Conservation (phyloP, 2,797 vertebrate genomes). For the Atherinosoma microstoma region DNA sequence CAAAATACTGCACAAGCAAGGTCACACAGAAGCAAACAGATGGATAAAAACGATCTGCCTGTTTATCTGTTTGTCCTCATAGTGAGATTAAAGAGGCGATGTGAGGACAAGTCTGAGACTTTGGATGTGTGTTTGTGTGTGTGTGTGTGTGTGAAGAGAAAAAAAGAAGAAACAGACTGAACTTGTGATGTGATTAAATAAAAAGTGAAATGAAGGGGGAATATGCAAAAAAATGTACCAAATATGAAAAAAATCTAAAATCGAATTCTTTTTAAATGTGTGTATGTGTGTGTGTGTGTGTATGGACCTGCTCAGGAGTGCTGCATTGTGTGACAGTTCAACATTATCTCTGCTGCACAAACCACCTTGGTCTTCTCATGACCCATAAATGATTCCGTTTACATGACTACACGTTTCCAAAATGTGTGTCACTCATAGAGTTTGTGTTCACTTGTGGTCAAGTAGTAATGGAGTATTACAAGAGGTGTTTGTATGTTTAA, state of each 20-base stretch:
- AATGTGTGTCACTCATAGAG: background rate
- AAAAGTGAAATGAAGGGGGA: background rate
- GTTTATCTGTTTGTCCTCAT: constrained; percentile 50
- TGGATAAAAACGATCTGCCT: constrained; percentile 23
- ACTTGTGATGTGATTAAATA: background rate
- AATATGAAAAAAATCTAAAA: no score
- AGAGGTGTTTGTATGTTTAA: background rate
- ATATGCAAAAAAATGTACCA: background rate
- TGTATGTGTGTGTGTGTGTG: constrained; percentile 17
- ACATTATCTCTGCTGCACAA: constrained; percentile 60
- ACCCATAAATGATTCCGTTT: constrained; percentile 47
- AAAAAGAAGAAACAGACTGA: background rate
- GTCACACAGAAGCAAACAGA: constrained; percentile 45
- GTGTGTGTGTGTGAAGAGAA: background rate
- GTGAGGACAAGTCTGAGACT: constrained; percentile 34
- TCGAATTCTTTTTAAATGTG: background rate
- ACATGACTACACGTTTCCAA: constrained; percentile 20
- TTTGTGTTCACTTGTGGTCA: background rate
- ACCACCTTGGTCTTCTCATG: constrained; percentile 47
- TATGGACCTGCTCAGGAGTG: constrained; percentile 11
- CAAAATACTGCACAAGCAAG: constrained; percentile 22
- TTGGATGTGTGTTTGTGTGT: background rate
- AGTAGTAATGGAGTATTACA: background rate
- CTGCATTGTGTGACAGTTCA: constrained; percentile 36
- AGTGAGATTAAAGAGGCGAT: constrained; percentile 51